Base-by-base conservation (phyloP, 2,113 vertebrate genomes). In the Paradoxurus hermaphroditus region DNA sequence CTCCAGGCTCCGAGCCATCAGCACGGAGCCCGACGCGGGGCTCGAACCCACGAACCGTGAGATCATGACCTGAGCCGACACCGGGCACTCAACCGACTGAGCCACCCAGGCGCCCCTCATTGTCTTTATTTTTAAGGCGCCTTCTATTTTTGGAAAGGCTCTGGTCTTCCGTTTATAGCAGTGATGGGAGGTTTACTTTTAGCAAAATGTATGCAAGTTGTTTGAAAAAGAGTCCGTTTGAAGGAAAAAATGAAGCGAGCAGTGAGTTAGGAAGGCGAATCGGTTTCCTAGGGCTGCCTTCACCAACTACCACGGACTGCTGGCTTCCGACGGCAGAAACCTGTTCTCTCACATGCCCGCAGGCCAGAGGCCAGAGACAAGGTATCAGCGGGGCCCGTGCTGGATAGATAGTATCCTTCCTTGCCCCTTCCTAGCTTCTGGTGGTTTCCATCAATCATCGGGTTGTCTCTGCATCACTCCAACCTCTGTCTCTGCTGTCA, bases 81-180 rank as follows among this genome's bases (percentile, higher is more conserved):
- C 23, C 21, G 0, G 56, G 21, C 56, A 23, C 56, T 59, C 21
- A 59, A 59, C 56, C 21, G 21, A 59, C 56, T 23, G 56, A 59
- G 56, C 53, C 53, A 56, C 53, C 53, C 53, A 56, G 53, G 19
- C 19, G 53, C 53, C 53, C 53, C 53, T 56, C 88, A 27, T 31
- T 90, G 79, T 77, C 73, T 90, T 51, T 65, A 15, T 72, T 75
- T 91, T 89, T 77, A 56, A 94, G 75, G 31, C 1, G 1, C 21
- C 77, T 70, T 77, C 73, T 96, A 86, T 87, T 87, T 94, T 70
- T 78, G 53, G 92, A 86, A 88, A 82, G 46, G 31, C 68, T 51
- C 5, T 41, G 62, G 21, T 31, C 78, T 92, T 94, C 77, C 73
- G 27, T 89, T 88, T 94, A 75, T 39, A 92, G 94, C 72, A 34